Evolutionary conservation across 2,797 vertebrate species (phyloP), one percentile per base, ranked within the genome.

Genomic region (Loris lydekkerianus): DNA sequence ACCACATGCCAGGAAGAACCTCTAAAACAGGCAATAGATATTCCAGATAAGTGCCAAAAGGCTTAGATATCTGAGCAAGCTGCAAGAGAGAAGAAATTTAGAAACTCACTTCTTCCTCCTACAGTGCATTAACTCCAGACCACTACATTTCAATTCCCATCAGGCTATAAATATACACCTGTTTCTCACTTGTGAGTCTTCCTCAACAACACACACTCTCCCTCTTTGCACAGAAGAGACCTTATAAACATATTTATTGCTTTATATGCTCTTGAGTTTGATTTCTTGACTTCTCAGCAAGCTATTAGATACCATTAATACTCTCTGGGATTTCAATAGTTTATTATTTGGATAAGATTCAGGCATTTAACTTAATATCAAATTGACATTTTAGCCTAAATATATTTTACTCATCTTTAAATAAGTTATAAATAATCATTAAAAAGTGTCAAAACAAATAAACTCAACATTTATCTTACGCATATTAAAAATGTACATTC

Each of bases 391-490:
- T 80, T 46, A 83, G 60, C 49, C 20, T 76, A 78, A 91, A 49
- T 18, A 23, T 43, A 76, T 23, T 84, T 85, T 70, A 58, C 21
- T 14, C 17, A 60, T 60, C 27, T 93, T 95, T 93, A 20, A 69
- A 91, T 8, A n/a, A 91, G 56, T 91, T 75, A 69, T 73, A 10
- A 94, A 73, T 78, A 67, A 95, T 60, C 70, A 90, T 82, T 75
- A 63, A 89, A 89, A 96, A 65, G 17, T 75, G n/a, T 83, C 20
- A 92, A 94, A 93, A 93, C 81, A 89, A 91, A 86, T 56, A 4
- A 78, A 89, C 11, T 63, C 58, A 78, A 80, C 21, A 69, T 89
- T 92, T 49, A 78, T 17, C 18, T 72, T 93, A 72, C 14, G n/a
- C 9, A 10, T 67, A 46, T 80, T 92, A 70, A 92, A 94, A 77